A percentile compares a stretch with the other conserved stretches of the same genome.
These are phyloP conservation scores for Bombyx mori DNA, from an alignment of 1,140 invertebrate species.

Conservation along the genomic window ASM3026992v2 NC_085121.1:636501-637000, in stretches of 20 bases:
- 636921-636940: too few relatives aligned
- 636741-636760: slow-evolving; percentile 26
- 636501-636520: too few relatives aligned
- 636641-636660: slow-evolving; percentile 21
- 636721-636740: slow-evolving; percentile 50
- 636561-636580: slow-evolving; percentile 67
- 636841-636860: not conserved
- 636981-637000: too few relatives aligned
- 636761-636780: slow-evolving; percentile 15
- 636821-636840: not conserved
- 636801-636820: not conserved
- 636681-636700: slow-evolving; percentile 7
- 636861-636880: too few relatives aligned
- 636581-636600: slow-evolving; percentile 69
- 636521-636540: slow-evolving; percentile 53
- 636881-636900: too few relatives aligned
- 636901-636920: too few relatives aligned
- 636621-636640: slow-evolving; percentile 58
- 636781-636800: slow-evolving; percentile 2
- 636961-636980: too few relatives aligned
- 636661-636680: not conserved
- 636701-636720: slow-evolving; percentile 25
- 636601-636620: slow-evolving; percentile 57
- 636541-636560: slow-evolving; percentile 61
- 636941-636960: too few relatives aligned